Evolutionary conservation across 1,140 invertebrate genomes (phyloP).

Genomic region (Drosophila paulistorum): DNA sequence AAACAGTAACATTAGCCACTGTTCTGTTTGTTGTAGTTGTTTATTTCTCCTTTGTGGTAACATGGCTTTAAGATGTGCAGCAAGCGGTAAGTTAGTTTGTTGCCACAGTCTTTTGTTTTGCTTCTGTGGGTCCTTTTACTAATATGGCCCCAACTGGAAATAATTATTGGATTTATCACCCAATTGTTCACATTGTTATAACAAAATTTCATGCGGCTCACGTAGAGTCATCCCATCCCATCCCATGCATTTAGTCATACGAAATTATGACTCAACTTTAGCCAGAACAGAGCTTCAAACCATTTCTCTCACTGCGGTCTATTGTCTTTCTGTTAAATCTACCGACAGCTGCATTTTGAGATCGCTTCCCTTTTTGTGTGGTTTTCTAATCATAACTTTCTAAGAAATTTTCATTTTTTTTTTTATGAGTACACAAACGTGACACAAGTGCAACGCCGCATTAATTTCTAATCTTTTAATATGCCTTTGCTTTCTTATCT

Average conservation of each 20-base stretch:
- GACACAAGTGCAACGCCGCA: slow-evolving; percentile 51
- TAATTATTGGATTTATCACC: slow-evolving; percentile 57
- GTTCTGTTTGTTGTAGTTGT: slow-evolving; percentile 23
- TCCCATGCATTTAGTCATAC: slow-evolving; percentile 54
- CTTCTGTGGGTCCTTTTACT: slow-evolving; percentile 16
- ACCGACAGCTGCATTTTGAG: slow-evolving; percentile 42
- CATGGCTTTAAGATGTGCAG: not conserved
- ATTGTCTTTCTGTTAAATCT: not conserved
- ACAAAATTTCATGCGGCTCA: slow-evolving; percentile 66
- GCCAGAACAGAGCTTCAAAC: not conserved
- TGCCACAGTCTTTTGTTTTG: slow-evolving; percentile 64
- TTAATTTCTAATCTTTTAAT: slow-evolving; percentile 74
- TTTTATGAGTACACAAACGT: slow-evolving; percentile 68
- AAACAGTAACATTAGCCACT: slow-evolving; percentile 14
- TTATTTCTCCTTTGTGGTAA: slow-evolving; percentile 35
- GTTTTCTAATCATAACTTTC: slow-evolving; percentile 64
- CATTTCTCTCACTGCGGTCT: slow-evolving; percentile 44
- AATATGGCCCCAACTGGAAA: slow-evolving; percentile 50
- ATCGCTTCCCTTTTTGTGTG: slow-evolving; percentile 45
- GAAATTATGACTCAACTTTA: slow-evolving; percentile 48
- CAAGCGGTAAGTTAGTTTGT: slow-evolving; percentile 52
- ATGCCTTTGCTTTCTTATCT: slow-evolving; percentile 50
- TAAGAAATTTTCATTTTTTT: slow-evolving; percentile 38
- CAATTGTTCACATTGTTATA: slow-evolving; percentile 59
- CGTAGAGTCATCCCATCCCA: slow-evolving; percentile 42